These are phyloP conservation scores for Aurelia aurita complex sp. Pacific DNA, from an alignment of 30 jellyfish, hydroid and myxozoan species.

Conservation along the genomic window DNA sequence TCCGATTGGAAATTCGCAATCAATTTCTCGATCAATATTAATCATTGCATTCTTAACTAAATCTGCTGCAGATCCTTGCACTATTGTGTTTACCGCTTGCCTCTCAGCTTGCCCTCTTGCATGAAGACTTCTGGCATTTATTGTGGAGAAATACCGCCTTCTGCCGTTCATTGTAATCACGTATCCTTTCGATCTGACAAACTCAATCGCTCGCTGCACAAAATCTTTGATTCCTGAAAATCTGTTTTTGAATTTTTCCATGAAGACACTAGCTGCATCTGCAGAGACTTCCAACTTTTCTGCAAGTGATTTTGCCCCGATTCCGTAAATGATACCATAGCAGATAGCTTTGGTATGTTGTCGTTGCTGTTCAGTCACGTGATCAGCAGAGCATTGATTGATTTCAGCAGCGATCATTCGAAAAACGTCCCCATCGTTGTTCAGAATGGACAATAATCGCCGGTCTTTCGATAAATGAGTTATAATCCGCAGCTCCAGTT, in stretches of 20 bases:
- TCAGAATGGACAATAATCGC: constrained; percentile 52
- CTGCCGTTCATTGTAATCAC: constrained; percentile 78
- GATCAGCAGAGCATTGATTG: constrained; percentile 41
- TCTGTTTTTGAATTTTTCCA: constrained; percentile 75
- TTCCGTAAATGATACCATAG: constrained; percentile 95
- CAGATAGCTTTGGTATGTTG: constrained; percentile 91
- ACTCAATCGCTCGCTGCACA: constrained; percentile 64
- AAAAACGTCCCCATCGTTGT: constrained; percentile 83
- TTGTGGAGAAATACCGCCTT: constrained; percentile 77
- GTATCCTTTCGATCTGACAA: constrained; percentile 74
- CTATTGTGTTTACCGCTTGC: constrained; percentile 91
- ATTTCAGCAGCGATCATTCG: constrained; percentile 94
- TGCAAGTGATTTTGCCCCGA: constrained; percentile 85
- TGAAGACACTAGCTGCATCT: constrained; percentile 73
- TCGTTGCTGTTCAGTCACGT: constrained; percentile 78
- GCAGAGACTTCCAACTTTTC: constrained; percentile 76
- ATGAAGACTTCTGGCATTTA: constrained; percentile 68
- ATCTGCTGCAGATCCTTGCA: constrained; percentile 99
- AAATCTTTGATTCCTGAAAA: constrained; percentile 56
- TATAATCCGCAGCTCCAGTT: constrained; percentile 84
- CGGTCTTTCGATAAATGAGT: constrained; percentile 85
- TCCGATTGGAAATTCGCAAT: constrained; percentile 1
- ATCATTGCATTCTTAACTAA: constrained; percentile 87
- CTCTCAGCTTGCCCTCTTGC: constrained; percentile 95
- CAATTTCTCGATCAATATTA: constrained; percentile 49